These are phyloP conservation scores for Anomalospiza imberbis DNA, from an alignment of 2,797 vertebrate genomes.

Conservation along the genomic window DNA sequence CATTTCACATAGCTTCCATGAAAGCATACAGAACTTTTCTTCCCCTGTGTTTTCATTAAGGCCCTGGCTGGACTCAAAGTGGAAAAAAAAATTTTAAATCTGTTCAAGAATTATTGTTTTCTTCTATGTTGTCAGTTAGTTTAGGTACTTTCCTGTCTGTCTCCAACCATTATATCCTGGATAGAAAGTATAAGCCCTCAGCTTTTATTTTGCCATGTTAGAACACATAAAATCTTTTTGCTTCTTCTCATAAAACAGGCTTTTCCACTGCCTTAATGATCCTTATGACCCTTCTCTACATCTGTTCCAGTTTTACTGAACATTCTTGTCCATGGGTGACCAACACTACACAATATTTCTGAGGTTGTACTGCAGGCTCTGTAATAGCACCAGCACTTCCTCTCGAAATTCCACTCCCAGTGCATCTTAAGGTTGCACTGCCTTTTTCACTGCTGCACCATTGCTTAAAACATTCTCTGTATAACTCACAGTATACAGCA, in stretches of 20 bases:
- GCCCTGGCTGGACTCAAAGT: neutral
- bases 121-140: neutral
- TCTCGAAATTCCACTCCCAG: neutral
- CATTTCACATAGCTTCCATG: neutral
- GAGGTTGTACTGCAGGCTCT: neutral
- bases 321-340: constrained; percentile 33
- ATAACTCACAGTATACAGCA: neutral
- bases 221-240: constrained; percentile 15
- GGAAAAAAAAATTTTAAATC: neutral
- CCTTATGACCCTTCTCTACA: neutral
- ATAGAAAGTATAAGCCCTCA: neutral
- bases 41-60: neutral
- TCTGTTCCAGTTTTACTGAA: constrained; percentile 51
- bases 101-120: neutral
- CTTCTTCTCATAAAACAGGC: neutral
- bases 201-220: constrained; percentile 1
- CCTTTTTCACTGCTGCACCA: neutral
- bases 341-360: neutral
- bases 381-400: constrained; percentile 6
- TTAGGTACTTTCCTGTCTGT: neutral
- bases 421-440: neutral
- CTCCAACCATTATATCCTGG: neutral
- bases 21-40: neutral
- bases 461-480: neutral
- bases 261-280: constrained; percentile 4